Evolutionary conservation across 1,140 invertebrate genomes (phyloP).

Genomic region (Aradophagus sp.): DNA sequence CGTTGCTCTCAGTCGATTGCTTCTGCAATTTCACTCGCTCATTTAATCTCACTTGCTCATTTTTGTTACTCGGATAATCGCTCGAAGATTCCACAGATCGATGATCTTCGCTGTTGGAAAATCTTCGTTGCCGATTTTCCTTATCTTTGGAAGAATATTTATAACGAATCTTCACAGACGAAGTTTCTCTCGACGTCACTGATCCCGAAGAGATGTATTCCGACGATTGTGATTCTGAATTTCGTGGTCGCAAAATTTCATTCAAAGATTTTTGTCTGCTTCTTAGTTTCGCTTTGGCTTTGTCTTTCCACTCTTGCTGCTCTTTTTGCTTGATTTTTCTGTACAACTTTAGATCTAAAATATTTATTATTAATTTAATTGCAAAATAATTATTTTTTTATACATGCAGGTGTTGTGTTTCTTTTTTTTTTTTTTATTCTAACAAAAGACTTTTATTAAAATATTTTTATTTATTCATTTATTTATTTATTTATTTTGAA

Average conservation of each 20-base stretch:
- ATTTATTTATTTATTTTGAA: too few relatives aligned
- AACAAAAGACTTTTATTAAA: too few relatives aligned
- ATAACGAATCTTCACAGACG: too few relatives aligned
- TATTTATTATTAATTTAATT: constrained; percentile 9
- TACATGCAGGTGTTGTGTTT: constrained; percentile 6
- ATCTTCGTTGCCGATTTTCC: too few relatives aligned
- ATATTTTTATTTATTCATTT: too few relatives aligned
- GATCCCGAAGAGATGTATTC: constrained; percentile 40
- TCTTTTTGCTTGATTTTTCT: constrained; percentile 68
- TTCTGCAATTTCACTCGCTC: too few relatives aligned
- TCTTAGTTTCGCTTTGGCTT: constrained; percentile 63
- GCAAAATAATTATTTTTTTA: background rate
- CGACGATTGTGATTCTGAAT: constrained; percentile 4
- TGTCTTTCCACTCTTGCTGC: constrained; percentile 62
- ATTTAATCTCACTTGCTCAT: too few relatives aligned
- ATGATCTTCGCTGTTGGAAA: too few relatives aligned
- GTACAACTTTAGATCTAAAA: constrained; percentile 68
- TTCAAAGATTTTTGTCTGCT: constrained; percentile 56
- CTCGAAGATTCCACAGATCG: too few relatives aligned
- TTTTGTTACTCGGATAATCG: too few relatives aligned
- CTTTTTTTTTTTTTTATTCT: too few relatives aligned
- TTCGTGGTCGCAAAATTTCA: constrained; percentile 48
- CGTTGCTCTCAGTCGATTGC: too few relatives aligned
- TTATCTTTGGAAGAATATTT: constrained; percentile 46
- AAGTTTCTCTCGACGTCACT: constrained; percentile 31